phyloP scores from a whole-genome alignment of 1,140 invertebrate genomes.

The Lamellibrachia luymesi region DNA sequence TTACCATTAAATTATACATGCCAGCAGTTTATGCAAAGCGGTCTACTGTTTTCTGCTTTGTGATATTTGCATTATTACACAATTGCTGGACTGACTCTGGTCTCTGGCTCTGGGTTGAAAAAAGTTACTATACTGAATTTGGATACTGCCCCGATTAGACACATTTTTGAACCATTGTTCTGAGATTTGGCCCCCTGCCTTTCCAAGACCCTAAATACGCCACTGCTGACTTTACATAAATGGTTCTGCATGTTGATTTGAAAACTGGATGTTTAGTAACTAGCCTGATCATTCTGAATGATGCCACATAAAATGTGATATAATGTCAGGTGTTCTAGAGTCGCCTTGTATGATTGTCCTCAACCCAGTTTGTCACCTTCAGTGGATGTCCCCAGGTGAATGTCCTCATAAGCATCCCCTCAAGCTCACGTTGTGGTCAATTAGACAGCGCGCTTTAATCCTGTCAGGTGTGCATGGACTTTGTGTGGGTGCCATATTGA shows the following conservation, averaged over 20 bases:
- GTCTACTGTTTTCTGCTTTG: no score
- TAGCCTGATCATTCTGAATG: background rate
- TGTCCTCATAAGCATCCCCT: background rate
- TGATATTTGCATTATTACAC: no score
- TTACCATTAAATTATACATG: no score
- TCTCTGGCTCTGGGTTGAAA: no score
- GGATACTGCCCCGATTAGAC: no score
- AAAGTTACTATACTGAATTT: no score
- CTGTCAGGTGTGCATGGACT: background rate
- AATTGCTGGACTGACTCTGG: no score
- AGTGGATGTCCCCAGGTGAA: background rate
- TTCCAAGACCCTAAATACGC: no score
- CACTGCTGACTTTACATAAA: no score
- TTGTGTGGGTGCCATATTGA: background rate
- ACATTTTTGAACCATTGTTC: no score
- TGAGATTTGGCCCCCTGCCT: no score
- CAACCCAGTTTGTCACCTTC: background rate
- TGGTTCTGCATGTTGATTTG: background rate
- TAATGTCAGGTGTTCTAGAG: background rate
- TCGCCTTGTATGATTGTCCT: background rate
- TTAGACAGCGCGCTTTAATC: background rate
- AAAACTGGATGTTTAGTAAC: background rate
- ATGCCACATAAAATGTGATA: background rate
- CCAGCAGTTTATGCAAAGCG: no score
- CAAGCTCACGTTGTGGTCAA: background rate